Conservation (phyloP, 2,888 invertebrate genomes). For the Nomada lathburiana region DNA sequence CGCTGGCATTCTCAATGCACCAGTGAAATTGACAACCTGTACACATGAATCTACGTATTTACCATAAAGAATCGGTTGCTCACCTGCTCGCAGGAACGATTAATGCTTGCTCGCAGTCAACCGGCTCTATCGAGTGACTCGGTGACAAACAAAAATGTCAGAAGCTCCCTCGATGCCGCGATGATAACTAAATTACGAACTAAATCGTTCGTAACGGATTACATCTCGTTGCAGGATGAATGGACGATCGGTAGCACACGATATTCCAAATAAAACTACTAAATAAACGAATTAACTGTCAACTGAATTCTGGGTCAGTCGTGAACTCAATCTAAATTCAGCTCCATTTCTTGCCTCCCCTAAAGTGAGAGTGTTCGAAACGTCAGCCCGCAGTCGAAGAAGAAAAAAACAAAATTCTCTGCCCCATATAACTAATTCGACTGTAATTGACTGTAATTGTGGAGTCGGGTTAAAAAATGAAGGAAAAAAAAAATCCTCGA, state of each 20-base stretch:
- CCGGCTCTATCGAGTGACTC: conserved; percentile 3
- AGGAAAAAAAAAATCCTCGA: neutral
- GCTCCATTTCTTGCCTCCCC: neutral
- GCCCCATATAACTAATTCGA: neutral
- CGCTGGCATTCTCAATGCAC: conserved; percentile 18
- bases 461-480: neutral
- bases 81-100: conserved; percentile 8
- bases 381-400: too few species aligned
- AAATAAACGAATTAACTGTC: too few species aligned
- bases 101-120: conserved; percentile 16
- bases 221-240: conserved; percentile 9
- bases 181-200: conserved; percentile 7
- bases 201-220: conserved; percentile 36
- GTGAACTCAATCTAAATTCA: too few species aligned
- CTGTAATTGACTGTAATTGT: neutral
- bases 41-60: conserved; percentile 17
- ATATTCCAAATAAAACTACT: neutral
- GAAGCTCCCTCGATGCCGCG: neutral
- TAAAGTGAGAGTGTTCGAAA: neutral
- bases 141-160: neutral
- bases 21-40: conserved; percentile 45
- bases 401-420: neutral
- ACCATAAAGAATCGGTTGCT: conserved; percentile 2
- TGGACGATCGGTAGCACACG: neutral
- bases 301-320: neutral